Conservation (phyloP, 2,113 vertebrate genomes). For the Canis aureus region DNA sequence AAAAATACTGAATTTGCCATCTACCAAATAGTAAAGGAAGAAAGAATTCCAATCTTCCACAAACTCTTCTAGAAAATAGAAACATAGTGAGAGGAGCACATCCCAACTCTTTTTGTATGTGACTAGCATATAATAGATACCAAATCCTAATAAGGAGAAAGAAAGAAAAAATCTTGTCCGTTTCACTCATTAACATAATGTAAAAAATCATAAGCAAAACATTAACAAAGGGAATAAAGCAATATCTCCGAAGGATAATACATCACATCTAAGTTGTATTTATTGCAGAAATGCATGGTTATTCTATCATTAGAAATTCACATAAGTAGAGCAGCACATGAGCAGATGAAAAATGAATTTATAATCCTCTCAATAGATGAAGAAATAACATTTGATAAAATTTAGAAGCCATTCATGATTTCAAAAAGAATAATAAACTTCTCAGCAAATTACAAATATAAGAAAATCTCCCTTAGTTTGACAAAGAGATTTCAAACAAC, state of each 20-base stretch:
- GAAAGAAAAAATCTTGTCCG: neutral
- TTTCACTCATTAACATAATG: slow-evolving; percentile 6
- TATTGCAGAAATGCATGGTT: neutral
- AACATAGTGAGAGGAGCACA: slow-evolving; percentile 8
- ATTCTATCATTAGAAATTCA: neutral
- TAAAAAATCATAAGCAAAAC: slow-evolving; percentile 45
- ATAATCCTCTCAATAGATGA: neutral
- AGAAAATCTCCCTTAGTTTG: neutral
- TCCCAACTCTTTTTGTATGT: neutral
- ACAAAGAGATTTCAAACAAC: neutral
- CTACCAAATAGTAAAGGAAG: neutral
- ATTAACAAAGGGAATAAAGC: neutral
- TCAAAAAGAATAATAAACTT: neutral
- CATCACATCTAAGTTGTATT: neutral
- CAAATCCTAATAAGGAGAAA: neutral
- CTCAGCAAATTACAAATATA: neutral
- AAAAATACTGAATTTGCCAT: neutral
- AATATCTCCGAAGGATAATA: neutral
- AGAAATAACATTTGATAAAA: neutral
- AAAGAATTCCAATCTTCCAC: neutral
- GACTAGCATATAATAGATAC: neutral
- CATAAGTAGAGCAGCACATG: neutral
- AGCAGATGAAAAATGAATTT: neutral
- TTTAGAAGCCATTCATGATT: neutral
- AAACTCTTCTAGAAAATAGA: neutral